phyloP scores from a whole-genome alignment of 2,888 invertebrate species.

The Clepsis dumicolana region DNA sequence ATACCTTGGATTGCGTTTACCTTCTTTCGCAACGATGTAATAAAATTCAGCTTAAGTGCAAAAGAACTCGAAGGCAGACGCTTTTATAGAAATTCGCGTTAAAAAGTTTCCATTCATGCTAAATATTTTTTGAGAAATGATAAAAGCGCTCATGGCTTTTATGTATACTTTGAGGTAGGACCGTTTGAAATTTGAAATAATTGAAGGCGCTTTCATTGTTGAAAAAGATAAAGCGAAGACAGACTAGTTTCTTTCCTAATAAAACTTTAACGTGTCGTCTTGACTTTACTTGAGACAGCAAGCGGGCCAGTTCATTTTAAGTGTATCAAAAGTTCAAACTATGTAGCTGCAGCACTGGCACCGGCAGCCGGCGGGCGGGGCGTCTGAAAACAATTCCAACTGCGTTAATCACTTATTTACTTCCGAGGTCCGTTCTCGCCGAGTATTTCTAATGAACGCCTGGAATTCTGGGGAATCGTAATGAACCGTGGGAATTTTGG shows the following conservation, averaged over 20 bases:
- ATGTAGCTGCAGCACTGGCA: constrained; percentile 66
- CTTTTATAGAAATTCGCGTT: constrained; percentile 44
- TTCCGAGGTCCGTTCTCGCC: constrained; percentile 75
- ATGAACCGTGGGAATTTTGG: constrained; percentile 84
- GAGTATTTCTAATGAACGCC: constrained; percentile 81
- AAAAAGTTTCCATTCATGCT: constrained; percentile 45
- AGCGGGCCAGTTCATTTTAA: constrained; percentile 72
- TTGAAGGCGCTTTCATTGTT: constrained; percentile 23
- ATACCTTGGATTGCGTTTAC: constrained; percentile 81
- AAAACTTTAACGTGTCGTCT: constrained; percentile 65
- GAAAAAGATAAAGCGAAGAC: constrained; percentile 49
- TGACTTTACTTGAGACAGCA: constrained; percentile 50
- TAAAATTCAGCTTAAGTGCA: constrained; percentile 85
- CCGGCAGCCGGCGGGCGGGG: constrained; percentile 48
- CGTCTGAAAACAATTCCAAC: constrained; percentile 83
- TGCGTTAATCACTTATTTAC: constrained; percentile 86
- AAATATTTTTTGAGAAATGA: constrained; percentile 43
- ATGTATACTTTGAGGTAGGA: constrained; percentile 20
- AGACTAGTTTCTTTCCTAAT: constrained; percentile 63
- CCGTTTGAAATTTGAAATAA: constrained; percentile 16
- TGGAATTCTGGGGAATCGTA: constrained; percentile 79
- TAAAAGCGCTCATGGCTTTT: constrained; percentile 50
- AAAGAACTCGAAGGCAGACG: constrained; percentile 43
- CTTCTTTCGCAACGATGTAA: constrained; percentile 82
- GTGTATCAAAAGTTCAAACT: constrained; percentile 77